Conservation (phyloP, 2,113 vertebrate species). For the Actenoides lindsayi region DNA sequence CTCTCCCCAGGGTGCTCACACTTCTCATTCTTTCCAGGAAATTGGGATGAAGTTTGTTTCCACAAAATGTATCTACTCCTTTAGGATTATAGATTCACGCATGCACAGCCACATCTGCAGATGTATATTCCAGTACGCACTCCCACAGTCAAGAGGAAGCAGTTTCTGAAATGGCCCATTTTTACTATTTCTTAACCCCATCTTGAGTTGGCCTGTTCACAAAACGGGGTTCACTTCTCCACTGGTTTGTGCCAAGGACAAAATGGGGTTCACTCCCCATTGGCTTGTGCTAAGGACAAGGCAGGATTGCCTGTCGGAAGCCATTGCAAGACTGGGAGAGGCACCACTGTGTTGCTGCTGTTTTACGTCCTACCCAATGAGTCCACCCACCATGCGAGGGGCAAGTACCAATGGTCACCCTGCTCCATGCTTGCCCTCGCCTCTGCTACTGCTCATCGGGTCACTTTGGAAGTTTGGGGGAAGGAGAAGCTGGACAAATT, state of each 20-base stretch:
- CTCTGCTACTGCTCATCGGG: neutral
- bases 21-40: too few relatives aligned
- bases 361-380: neutral
- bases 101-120: too few relatives aligned
- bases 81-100: neutral
- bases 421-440: accelerated
- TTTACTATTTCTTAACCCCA: neutral
- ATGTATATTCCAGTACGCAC: accelerated
- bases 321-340: too few relatives aligned
- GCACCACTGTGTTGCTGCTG: accelerated
- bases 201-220: neutral
- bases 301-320: neutral
- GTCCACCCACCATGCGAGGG: accelerated
- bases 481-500: neutral
- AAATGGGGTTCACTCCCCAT: accelerated
- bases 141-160: neutral
- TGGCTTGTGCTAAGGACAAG: neutral
- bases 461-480: neutral
- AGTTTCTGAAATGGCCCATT: neutral
- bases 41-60: neutral
- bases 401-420: accelerated
- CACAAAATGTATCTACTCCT: neutral
- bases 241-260: neutral
- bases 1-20: neutral
- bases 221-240: neutral